Conservation (phyloP, 2,888 invertebrate genomes). For the Dione juno region DNA sequence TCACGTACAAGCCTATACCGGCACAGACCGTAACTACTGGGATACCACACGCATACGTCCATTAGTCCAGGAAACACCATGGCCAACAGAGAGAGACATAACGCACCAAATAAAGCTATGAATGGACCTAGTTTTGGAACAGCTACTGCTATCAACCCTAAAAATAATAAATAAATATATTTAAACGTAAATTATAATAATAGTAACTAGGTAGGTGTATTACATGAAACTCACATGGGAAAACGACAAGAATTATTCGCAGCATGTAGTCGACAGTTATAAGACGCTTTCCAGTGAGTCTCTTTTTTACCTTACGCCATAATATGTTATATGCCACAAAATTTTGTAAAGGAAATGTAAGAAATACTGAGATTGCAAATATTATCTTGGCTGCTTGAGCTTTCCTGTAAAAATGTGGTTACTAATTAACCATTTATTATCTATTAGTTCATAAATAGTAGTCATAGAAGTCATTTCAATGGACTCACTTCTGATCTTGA, state of each 20-base stretch:
- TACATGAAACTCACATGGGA: constrained; percentile 60
- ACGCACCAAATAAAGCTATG: constrained; percentile 91
- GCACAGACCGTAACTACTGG: constrained; percentile 54
- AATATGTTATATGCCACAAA: constrained; percentile 94
- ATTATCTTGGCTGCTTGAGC: constrained; percentile 85
- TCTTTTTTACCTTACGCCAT: constrained; percentile 77
- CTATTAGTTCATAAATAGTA: background rate
- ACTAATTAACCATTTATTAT: background rate
- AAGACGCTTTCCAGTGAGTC: constrained; percentile 57
- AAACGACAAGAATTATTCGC: constrained; percentile 54
- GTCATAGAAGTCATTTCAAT: background rate
- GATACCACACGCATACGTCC: constrained; percentile 69
- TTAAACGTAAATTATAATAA: background rate
- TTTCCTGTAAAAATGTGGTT: constrained; percentile 71
- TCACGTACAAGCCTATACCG: constrained; percentile 56
- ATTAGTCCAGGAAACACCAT: constrained; percentile 90
- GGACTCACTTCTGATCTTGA: constrained; percentile 82
- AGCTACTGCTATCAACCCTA: constrained; percentile 78
- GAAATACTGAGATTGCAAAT: constrained; percentile 88
- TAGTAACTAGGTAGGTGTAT: background rate
- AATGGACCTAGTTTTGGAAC: constrained; percentile 91
- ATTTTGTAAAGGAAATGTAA: constrained; percentile 93
- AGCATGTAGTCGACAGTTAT: constrained; percentile 52
- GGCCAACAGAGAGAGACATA: constrained; percentile 92
- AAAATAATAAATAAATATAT: constrained; percentile 1